phyloP scores from a whole-genome alignment of 2,888 invertebrate genomes.

The Xestia rhomboidea region DNA sequence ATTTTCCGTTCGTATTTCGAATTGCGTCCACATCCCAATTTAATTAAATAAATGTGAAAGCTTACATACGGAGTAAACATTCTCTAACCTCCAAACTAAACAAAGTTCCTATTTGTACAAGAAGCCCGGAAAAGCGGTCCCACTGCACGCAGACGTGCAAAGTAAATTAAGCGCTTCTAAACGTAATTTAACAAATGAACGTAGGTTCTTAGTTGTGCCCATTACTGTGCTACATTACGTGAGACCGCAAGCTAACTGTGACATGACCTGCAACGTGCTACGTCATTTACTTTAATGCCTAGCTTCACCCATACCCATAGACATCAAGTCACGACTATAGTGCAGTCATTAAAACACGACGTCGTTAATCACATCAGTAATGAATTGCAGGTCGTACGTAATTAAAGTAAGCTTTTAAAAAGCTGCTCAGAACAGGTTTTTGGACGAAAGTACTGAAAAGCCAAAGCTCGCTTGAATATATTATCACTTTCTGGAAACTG shows the following conservation, averaged over 20 bases:
- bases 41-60: conserved; percentile 31
- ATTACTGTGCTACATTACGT: conserved; percentile 30
- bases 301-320: conserved; percentile 34
- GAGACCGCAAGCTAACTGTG: conserved; percentile 18
- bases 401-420: conserved; percentile 6
- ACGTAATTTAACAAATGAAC: conserved; percentile 22
- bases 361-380: conserved; percentile 45
- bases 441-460: background rate
- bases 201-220: conserved; percentile 9
- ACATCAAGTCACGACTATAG: conserved; percentile 46
- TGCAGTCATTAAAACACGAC: conserved; percentile 56
- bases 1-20: conserved; percentile 32
- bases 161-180: conserved; percentile 43
- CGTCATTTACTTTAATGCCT: conserved; percentile 51
- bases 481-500: background rate
- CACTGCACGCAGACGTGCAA: conserved; percentile 21
- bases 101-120: conserved; percentile 32
- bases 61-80: conserved; percentile 17
- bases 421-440: background rate
- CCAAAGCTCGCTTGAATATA: background rate
- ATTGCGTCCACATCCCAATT: conserved; percentile 22
- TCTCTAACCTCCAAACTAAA: conserved; percentile 24
- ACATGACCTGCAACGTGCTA: conserved; percentile 38
- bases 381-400: conserved; percentile 35
- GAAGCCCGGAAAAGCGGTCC: conserved; percentile 17